Evolutionary conservation across 2,113 vertebrate genomes (phyloP).

Genomic region (Mugil cephalus): DNA sequence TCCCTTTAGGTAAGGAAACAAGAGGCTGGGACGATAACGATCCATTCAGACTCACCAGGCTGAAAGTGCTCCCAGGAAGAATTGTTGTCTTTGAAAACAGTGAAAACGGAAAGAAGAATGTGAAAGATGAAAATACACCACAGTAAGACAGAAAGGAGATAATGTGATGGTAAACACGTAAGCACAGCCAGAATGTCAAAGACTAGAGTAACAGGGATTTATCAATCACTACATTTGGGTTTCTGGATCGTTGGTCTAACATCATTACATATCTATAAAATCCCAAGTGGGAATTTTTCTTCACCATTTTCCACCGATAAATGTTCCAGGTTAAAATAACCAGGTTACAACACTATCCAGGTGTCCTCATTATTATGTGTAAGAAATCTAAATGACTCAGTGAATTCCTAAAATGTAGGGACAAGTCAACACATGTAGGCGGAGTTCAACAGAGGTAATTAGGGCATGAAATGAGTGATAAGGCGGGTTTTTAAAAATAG

Average conservation of each 20-base stretch:
- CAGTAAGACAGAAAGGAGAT: slow-evolving; percentile 27
- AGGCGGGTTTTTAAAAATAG: neutral
- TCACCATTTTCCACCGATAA: no score
- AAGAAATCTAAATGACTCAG: no score
- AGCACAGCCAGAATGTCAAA: neutral
- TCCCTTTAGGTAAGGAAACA: slow-evolving; percentile 23
- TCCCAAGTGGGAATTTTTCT: no score
- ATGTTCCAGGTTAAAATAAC: no score
- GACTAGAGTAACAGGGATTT: neutral
- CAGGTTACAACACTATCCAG: neutral
- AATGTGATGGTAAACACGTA: slow-evolving; percentile 14
- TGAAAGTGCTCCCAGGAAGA: slow-evolving; percentile 84
- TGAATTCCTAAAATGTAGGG: neutral
- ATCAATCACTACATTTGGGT: no score
- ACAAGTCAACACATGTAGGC: neutral
- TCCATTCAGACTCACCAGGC: slow-evolving; percentile 76
- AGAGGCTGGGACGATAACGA: slow-evolving; percentile 15
- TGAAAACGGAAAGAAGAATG: slow-evolving; percentile 53
- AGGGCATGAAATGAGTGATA: neutral
- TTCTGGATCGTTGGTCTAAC: no score
- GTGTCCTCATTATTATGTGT: no score
- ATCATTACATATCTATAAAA: no score
- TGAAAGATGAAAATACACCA: slow-evolving; percentile 48
- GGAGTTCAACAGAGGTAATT: no score
- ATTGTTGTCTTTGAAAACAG: slow-evolving; percentile 80